Evolutionary conservation across 2,797 vertebrate genomes (phyloP).

Genomic region (Pangasius mekongensis): DNA sequence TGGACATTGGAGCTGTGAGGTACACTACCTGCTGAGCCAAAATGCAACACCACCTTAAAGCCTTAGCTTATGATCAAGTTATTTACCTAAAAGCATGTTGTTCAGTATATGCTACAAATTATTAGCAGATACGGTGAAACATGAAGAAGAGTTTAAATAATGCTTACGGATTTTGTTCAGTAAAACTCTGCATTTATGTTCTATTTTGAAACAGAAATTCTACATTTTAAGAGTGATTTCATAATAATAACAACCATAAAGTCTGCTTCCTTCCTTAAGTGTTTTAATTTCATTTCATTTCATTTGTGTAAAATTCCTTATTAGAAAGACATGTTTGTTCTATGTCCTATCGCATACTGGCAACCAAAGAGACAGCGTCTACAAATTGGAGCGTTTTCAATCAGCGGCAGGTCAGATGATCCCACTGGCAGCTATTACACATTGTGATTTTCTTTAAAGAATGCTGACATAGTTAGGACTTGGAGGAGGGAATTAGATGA

Average conservation of each 20-base stretch:
- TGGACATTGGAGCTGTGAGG: not conserved
- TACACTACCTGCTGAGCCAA: not conserved
- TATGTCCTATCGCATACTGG: constrained; percentile 13
- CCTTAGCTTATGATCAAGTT: not conserved
- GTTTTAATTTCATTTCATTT: not conserved
- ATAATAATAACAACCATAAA: not conserved
- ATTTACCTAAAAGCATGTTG: not conserved
- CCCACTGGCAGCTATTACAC: constrained; percentile 51
- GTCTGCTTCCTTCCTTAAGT: not conserved
- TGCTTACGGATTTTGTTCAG: not conserved
- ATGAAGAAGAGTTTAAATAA: not conserved
- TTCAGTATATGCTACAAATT: not conserved
- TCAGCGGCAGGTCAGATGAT: constrained; percentile 49
- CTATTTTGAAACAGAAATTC: not conserved
- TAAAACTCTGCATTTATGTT: not conserved
- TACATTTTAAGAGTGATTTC: not conserved
- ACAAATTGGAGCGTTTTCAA: constrained; percentile 45
- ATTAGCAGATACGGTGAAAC: not conserved
- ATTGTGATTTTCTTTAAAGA: constrained; percentile 53
- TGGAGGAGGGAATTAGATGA: constrained; percentile 56
- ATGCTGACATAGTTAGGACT: constrained; percentile 59
- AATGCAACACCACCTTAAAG: not conserved
- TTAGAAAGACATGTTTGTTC: not conserved
- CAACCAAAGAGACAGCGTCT: constrained; percentile 28
- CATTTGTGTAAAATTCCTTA: not conserved